Evolutionary conservation across 2,113 vertebrate species (phyloP).

Genomic region (Dicentrarchus labrax): DNA sequence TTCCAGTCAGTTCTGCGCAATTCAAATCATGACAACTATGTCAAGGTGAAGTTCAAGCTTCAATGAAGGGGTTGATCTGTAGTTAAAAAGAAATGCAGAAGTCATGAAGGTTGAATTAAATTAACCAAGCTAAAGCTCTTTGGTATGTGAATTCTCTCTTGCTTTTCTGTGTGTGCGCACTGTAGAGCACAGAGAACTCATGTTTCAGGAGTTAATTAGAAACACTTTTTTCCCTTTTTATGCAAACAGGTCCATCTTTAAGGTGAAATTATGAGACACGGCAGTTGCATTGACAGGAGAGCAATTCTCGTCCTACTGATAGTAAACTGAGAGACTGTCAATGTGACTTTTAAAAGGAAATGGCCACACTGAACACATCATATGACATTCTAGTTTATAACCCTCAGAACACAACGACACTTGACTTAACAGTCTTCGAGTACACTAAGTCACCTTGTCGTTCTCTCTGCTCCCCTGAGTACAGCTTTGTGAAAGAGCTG

Average conservation of each 20-base stretch:
- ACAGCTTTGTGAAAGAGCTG: slow-evolving; percentile 6
- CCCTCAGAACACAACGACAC: slow-evolving; percentile 15
- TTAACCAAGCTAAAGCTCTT: not conserved
- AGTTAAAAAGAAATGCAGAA: slow-evolving; percentile 10
- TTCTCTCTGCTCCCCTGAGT: slow-evolving; percentile 10
- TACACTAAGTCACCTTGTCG: slow-evolving; percentile 34
- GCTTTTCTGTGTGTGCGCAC: not conserved
- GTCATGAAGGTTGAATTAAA: slow-evolving; percentile 15
- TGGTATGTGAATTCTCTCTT: not conserved
- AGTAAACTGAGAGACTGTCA: not conserved
- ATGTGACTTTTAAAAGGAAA: slow-evolving; percentile 27
- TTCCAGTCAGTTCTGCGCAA: not conserved
- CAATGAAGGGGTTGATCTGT: not conserved
- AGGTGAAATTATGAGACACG: not conserved
- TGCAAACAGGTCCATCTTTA: not conserved
- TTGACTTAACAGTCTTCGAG: slow-evolving; percentile 8
- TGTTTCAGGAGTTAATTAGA: not conserved
- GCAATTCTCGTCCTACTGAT: slow-evolving; percentile 17
- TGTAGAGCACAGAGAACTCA: not conserved
- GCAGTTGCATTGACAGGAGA: not conserved
- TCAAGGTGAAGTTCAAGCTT: not conserved
- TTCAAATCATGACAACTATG: slow-evolving; percentile 19
- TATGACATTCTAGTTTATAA: slow-evolving; percentile 24
- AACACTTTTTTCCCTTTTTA: not conserved
- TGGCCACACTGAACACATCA: not conserved